phyloP scores from a whole-genome alignment of 2,113 vertebrate genomes.

The Gymnobelideus leadbeateri region DNA sequence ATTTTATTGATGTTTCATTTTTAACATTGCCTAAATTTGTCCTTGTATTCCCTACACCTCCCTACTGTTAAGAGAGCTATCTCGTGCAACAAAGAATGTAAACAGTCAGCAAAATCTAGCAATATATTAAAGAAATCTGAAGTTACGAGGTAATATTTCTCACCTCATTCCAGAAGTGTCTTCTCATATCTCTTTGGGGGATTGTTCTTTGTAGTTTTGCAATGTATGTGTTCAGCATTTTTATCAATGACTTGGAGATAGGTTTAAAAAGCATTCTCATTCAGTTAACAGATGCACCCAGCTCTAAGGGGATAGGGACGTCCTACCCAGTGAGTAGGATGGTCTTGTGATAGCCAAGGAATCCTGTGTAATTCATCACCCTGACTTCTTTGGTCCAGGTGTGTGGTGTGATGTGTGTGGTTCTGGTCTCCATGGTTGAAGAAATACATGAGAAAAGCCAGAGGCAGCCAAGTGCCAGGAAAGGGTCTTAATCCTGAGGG shows the following conservation, averaged over 20 bases:
- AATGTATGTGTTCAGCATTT: neutral
- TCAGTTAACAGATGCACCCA: neutral
- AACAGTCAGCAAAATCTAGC: neutral
- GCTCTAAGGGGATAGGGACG: neutral
- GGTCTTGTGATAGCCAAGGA: too few relatives aligned
- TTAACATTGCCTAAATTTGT: neutral
- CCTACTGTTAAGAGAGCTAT: neutral
- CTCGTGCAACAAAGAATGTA: neutral
- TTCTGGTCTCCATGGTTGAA: neutral
- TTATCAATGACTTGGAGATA: neutral
- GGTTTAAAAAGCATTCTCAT: too few relatives aligned
- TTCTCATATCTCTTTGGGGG: neutral
- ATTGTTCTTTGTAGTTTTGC: neutral
- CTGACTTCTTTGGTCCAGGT: neutral
- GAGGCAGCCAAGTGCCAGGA: too few relatives aligned
- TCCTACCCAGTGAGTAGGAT: neutral
- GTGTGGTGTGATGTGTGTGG: neutral
- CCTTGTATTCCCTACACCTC: neutral
- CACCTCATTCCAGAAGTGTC: too few relatives aligned
- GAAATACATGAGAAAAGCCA: neutral
- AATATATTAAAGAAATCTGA: too few relatives aligned
- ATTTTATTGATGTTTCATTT: neutral
- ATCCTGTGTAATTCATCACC: neutral
- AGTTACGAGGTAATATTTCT: too few relatives aligned
- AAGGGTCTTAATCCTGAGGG: neutral